Evolutionary conservation across 1,140 invertebrate species (phyloP).

Genomic region (Zaprionus gabonicus): DNA sequence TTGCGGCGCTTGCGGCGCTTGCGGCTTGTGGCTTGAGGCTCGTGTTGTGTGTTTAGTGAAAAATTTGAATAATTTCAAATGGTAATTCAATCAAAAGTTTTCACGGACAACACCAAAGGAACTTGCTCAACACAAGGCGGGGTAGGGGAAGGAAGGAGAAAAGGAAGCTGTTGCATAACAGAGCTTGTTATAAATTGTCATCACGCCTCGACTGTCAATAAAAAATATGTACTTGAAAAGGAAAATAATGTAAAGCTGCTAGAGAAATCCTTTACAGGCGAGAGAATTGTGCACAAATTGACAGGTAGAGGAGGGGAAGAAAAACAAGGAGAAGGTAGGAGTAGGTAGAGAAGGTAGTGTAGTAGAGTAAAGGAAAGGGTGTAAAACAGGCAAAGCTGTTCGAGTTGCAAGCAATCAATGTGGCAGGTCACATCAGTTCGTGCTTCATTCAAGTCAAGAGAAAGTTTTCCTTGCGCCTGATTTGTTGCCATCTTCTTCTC

Average conservation of each 20-base stretch:
- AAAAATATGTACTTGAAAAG: not conserved
- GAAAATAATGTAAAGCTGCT: not conserved
- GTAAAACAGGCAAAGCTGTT: no score
- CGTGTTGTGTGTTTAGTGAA: not conserved
- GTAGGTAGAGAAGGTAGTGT: not conserved
- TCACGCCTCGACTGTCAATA: slow-evolving; percentile 23
- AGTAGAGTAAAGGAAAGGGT: no score
- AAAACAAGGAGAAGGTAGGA: no score
- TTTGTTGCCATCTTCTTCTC: not conserved
- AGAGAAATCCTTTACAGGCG: not conserved
- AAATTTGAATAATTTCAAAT: slow-evolving; percentile 60
- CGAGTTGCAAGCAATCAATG: not conserved
- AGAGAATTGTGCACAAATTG: slow-evolving; percentile 4
- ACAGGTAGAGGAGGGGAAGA: not conserved
- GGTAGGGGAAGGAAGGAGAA: no score
- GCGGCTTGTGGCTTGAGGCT: slow-evolving; percentile 17
- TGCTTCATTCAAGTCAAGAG: not conserved
- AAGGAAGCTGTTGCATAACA: slow-evolving; percentile 30
- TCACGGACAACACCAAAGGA: not conserved
- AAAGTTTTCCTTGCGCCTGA: slow-evolving; percentile 1
- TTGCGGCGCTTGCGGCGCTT: slow-evolving; percentile 18
- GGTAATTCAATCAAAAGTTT: slow-evolving; percentile 66
- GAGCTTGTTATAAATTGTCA: slow-evolving; percentile 25
- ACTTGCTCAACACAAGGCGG: not conserved
- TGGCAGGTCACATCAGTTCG: not conserved